phyloP scores from a whole-genome alignment of 2,888 invertebrate species.

The Phymatocera aterrima region DNA sequence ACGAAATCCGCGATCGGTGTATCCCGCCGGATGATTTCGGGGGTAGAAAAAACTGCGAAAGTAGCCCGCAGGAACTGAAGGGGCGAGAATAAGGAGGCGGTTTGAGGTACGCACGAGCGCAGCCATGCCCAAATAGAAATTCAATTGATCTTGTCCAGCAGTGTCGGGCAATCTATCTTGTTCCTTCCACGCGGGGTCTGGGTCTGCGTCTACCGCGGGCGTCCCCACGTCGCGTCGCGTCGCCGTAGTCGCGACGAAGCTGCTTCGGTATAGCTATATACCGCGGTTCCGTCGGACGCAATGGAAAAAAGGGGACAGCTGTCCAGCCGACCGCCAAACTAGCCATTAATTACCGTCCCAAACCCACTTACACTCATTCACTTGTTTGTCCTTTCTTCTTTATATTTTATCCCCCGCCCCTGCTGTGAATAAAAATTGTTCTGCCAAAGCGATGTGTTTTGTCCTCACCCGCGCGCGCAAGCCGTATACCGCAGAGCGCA shows the following conservation, averaged over 20 bases:
- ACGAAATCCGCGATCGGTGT: neutral
- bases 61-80: neutral
- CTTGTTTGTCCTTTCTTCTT: constrained; percentile 63
- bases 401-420: constrained; percentile 44
- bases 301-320: constrained; percentile 70
- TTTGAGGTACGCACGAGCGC: constrained; percentile 55
- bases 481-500: no score
- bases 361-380: constrained; percentile 61
- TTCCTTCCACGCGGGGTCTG: constrained; percentile 63
- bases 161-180: constrained; percentile 77
- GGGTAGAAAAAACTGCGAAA: neutral
- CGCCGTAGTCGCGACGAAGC: constrained; percentile 52
- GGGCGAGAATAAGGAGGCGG: constrained; percentile 34
- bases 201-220: constrained; percentile 70
- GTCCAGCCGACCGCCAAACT: constrained; percentile 73
- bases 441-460: constrained; percentile 55
- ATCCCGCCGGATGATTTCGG: neutral
- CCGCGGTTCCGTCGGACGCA: constrained; percentile 36
- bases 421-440: constrained; percentile 60
- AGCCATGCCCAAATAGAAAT: constrained; percentile 76
- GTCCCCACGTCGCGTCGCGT: constrained; percentile 62
- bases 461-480: neutral
- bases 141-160: constrained; percentile 78
- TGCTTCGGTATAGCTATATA: constrained; percentile 59
- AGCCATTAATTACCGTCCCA: constrained; percentile 71